phyloP scores from a whole-genome alignment of 2,797 vertebrate genomes.

The Xenentodon cancila region DNA sequence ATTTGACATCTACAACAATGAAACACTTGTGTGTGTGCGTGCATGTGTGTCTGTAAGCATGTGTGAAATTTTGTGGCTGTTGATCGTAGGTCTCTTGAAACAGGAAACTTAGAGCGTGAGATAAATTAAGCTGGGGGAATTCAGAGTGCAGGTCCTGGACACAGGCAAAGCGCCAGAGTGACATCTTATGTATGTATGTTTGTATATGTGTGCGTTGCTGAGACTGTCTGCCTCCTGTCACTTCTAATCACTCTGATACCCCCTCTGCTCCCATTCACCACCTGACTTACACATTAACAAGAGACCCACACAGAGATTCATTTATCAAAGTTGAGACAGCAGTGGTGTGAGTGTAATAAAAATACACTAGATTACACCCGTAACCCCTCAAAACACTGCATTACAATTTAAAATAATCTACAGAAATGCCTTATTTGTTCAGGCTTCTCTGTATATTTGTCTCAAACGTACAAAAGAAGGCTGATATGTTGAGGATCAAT shows the following conservation, averaged over 20 bases:
- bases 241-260: constrained; percentile 42
- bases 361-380: fast-evolving
- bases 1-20: constrained; percentile 49
- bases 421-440: neutral
- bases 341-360: constrained; percentile 2
- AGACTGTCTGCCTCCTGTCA: constrained; percentile 50
- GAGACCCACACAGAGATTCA: constrained; percentile 6
- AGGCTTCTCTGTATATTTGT: neutral
- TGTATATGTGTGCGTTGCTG: constrained; percentile 25
- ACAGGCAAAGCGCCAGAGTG: constrained; percentile 61
- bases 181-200: constrained; percentile 56
- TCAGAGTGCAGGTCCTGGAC: constrained; percentile 78
- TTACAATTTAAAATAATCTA: no score
- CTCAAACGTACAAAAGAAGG: neutral
- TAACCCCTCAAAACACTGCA: neutral
- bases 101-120: constrained; percentile 78
- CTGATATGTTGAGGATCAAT: neutral
- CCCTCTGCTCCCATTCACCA: constrained; percentile 9
- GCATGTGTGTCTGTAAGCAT: constrained; percentile 1
- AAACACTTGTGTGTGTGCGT: constrained; percentile 16
- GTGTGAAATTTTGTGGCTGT: constrained; percentile 57
- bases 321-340: constrained; percentile 20
- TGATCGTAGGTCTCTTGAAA: constrained; percentile 77
- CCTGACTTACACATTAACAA: constrained; percentile 10
- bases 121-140: constrained; percentile 83